Percentiles rank a stretch among this genome's conserved stretches.
Conservation (phyloP, 2,888 invertebrate genomes). For the Eupithecia subumbrata region DNA sequence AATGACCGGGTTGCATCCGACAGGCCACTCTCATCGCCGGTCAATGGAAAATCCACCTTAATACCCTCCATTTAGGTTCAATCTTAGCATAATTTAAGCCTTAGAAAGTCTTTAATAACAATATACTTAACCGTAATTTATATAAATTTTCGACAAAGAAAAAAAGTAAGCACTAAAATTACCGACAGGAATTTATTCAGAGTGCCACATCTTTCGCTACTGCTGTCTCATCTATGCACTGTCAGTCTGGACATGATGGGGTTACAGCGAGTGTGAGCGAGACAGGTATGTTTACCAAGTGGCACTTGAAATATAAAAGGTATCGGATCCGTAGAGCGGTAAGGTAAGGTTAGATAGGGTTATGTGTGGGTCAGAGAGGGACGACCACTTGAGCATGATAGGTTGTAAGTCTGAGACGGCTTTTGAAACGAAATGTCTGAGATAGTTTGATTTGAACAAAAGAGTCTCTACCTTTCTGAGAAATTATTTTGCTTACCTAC, state of each 20-base stretch:
- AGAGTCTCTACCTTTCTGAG: constrained; percentile 1
- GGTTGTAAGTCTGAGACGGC: constrained; percentile 33
- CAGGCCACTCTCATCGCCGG: not conserved
- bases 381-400: constrained; percentile 41
- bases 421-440: constrained; percentile 18
- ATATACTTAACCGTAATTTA: not conserved
- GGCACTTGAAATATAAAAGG: constrained; percentile 79
- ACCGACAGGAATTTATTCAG: not conserved
- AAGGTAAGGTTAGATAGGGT: constrained; percentile 31
- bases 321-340: constrained; percentile 66
- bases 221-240: constrained; percentile 40
- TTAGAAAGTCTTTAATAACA: not conserved
- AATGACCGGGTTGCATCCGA: constrained; percentile 73
- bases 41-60: constrained; percentile 14
- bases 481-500: not conserved
- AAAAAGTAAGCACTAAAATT: not conserved
- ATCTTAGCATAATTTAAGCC: not conserved
- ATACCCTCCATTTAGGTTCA: not conserved
- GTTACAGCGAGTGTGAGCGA: constrained; percentile 50
- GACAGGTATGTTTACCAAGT: constrained; percentile 60
- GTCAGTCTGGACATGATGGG: constrained; percentile 65
- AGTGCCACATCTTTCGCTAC: constrained; percentile 5
- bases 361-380: constrained; percentile 38
- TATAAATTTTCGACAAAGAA: not conserved
- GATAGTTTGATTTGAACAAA: constrained; percentile 22